Conservation (phyloP, 2,113 vertebrate genomes). For the Otolemur garnettii region DNA sequence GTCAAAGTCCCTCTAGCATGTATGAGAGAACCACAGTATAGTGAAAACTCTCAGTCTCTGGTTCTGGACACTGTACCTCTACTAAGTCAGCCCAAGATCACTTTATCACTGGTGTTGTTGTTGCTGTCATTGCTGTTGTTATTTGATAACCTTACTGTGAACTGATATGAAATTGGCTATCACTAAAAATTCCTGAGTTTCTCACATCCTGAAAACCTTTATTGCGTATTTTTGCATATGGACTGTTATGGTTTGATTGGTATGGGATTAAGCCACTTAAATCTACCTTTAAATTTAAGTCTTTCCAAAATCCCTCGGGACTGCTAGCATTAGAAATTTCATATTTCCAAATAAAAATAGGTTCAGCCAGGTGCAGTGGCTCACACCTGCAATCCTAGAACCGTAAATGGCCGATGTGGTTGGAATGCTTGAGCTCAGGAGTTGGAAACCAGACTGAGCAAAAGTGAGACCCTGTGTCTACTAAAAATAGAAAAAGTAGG, state of each 20-base stretch:
- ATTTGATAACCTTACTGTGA: not conserved
- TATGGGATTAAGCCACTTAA: not conserved
- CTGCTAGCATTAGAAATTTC: not conserved
- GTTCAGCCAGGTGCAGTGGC: not conserved
- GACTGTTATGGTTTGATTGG: not conserved
- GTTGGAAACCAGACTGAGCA: too few species aligned
- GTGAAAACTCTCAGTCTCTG: not conserved
- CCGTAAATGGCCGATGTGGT: too few species aligned
- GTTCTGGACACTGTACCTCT: not conserved
- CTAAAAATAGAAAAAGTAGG: too few species aligned
- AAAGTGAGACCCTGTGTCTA: too few species aligned
- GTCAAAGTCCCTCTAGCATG: not conserved
- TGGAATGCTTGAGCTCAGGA: too few species aligned
- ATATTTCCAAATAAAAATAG: conserved; percentile 54
- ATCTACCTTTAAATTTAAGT: not conserved
- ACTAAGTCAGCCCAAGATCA: not conserved
- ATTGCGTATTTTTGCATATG: not conserved
- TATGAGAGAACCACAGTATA: not conserved
- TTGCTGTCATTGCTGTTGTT: too few species aligned
- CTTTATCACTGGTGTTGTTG: not conserved
- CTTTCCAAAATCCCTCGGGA: not conserved
- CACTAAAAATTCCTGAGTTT: not conserved
- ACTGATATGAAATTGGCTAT: not conserved
- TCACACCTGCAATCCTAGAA: too few species aligned
- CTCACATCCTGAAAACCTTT: not conserved